These are phyloP conservation scores for Cyclopterus lumpus DNA, from an alignment of 2,797 vertebrate species.

Conservation along the genomic window DNA sequence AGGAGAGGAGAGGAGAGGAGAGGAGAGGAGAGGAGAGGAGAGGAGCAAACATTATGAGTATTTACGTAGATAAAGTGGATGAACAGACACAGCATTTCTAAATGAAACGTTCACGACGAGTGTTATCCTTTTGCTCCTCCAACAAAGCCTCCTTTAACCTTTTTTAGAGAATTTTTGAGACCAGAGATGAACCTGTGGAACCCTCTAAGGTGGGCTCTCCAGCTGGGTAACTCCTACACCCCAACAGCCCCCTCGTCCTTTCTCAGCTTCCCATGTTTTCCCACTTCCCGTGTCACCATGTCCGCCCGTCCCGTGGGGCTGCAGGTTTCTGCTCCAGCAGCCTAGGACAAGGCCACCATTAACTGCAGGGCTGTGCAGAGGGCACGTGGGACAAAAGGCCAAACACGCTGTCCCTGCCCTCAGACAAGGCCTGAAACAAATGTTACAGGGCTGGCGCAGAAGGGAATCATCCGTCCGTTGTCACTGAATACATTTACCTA, in stretches of 20 bases:
- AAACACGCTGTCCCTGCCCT: conserved; percentile 92
- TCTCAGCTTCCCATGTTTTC: conserved; percentile 64
- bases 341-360: conserved; percentile 95
- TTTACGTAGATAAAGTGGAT: neutral
- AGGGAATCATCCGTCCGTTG: conserved; percentile 98
- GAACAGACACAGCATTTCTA: conserved; percentile 6
- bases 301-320: conserved; percentile 57
- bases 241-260: conserved; percentile 1
- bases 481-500: conserved; percentile 99
- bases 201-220: conserved; percentile 86
- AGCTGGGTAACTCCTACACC: conserved; percentile 75
- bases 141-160: neutral
- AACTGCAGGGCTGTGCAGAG: conserved; percentile 92
- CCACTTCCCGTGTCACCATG: conserved; percentile 77
- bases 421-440: conserved; percentile 99
- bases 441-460: conserved; percentile 91
- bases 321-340: conserved; percentile 93
- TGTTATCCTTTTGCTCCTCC: conserved; percentile 66
- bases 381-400: conserved; percentile 91
- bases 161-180: conserved; percentile 75
- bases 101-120: neutral
- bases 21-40: neutral
- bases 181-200: conserved; percentile 48
- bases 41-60: neutral
- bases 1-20: neutral